Base-by-base conservation (phyloP, 2,113 vertebrate genomes). In the Butastur rufipennis region DNA sequence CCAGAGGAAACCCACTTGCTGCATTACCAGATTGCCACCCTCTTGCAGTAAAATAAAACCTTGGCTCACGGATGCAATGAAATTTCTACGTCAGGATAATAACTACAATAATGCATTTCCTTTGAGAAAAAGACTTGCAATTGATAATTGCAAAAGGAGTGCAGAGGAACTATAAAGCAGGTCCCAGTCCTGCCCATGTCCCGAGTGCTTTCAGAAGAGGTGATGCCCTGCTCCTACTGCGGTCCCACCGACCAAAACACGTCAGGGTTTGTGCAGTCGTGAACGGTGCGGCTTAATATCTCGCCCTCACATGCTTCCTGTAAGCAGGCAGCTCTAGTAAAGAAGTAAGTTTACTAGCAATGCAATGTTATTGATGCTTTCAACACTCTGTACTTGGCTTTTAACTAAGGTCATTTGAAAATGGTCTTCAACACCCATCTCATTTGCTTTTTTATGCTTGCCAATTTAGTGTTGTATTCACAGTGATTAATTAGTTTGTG, bases 401-500 rank as follows among this genome's bases (percentile, higher is more conserved):
- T 98, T 93, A 97, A 93, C 95, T 96, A 97, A 98, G 97, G 98
- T 98, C 96, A 97, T 97, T 96, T 83, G 89, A 97, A 98, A 97
- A 98, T 6, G 11, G 96, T 89, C 95, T 95, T 96, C 92, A 96
- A 97, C 97, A 97, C 98, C 98, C 95, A 98, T 96, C 97, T 98
- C 97, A 97, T 98, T 98, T 98, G 91, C 96, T 94, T 97, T 97
- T 98, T 97, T 98, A 98, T 98, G 97, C 97, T 92, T 97, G 96
- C 94, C 97, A 97, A 97, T 98, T 98, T 96, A 97, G 85, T 71
- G 93, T 97, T 98, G 97, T 96, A 97, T 98, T 98, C 96, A 93
- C 90, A 95, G 87, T 98, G 98, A 98, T 98, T 98, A 98, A 98
- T 98, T 98, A 97, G 96, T 98, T 98, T 97, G 98, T 98, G 96